These are phyloP conservation scores for Ascaphus truei DNA, from an alignment of 2,113 vertebrate species.

Conservation along the genomic window DNA sequence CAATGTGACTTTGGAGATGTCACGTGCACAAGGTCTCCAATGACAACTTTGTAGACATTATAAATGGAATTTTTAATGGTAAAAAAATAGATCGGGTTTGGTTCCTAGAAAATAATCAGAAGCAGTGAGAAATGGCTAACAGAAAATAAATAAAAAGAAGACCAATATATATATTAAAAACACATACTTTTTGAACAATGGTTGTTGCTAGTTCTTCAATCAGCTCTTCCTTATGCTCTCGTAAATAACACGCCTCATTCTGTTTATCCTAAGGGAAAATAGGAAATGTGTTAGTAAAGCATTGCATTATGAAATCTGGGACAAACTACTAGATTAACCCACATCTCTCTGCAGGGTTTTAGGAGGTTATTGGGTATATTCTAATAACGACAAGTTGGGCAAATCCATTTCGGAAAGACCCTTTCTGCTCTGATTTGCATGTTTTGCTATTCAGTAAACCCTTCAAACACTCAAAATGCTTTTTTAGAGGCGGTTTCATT, in stretches of 20 bases:
- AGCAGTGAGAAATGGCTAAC: no score
- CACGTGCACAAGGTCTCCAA: no score
- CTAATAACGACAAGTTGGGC: background rate
- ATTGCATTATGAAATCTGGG: slow-evolving; percentile 4
- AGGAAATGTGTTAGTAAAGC: background rate
- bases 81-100: background rate
- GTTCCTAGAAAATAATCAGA: background rate
- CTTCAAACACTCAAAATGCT: no score
- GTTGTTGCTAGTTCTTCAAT: slow-evolving; percentile 92
- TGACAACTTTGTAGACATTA: background rate
- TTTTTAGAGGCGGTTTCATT: no score
- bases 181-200: slow-evolving; percentile 88
- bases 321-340: slow-evolving; percentile 11
- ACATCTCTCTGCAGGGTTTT: background rate
- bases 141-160: no score
- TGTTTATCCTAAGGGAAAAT: slow-evolving; percentile 81
- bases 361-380: background rate
- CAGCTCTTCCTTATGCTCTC: slow-evolving; percentile 90
- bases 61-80: background rate
- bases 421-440: no score
- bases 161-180: no score
- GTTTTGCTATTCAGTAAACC: no score
- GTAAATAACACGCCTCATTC: slow-evolving; percentile 90
- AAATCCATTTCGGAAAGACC: no score
- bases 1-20: no score